These are phyloP conservation scores for Selene dorsalis DNA, from an alignment of 2,797 vertebrate genomes.

Conservation along the genomic window DNA sequence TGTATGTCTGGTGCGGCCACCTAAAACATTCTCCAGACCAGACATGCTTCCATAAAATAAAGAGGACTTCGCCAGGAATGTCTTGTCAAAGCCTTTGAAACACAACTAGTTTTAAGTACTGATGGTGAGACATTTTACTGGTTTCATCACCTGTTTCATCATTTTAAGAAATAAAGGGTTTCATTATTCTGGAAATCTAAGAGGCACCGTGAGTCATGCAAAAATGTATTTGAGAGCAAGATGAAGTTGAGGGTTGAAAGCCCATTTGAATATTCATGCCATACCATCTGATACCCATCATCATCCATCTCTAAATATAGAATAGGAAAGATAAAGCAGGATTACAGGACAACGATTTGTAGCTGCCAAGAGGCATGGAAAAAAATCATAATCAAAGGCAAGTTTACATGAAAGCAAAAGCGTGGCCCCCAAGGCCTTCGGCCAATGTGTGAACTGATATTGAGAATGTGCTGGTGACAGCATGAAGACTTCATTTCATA, in stretches of 20 bases:
- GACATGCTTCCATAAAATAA: not conserved
- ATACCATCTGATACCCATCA: constrained; percentile 17
- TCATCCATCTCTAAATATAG: constrained; percentile 25
- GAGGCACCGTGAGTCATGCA: constrained; percentile 7
- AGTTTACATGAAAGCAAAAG: constrained; percentile 23
- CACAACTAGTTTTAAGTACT: not conserved
- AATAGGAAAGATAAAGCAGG: constrained; percentile 38
- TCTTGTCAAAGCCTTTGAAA: constrained; percentile 12
- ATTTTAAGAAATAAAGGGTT: constrained; percentile 18
- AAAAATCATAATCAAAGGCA: constrained; percentile 37
- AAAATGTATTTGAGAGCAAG: not conserved
- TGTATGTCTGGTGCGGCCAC: constrained; percentile 31
- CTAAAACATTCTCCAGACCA: not conserved
- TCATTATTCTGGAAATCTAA: constrained; percentile 21
- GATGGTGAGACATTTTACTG: not conserved
- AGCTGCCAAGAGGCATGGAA: constrained; percentile 10
- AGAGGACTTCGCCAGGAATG: not conserved
- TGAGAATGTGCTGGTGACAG: constrained; percentile 1
- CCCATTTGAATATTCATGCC: constrained; percentile 30
- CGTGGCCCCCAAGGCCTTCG: constrained; percentile 11
- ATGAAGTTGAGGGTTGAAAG: constrained; percentile 16
- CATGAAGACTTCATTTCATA: constrained; percentile 36
- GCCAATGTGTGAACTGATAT: constrained; percentile 10
- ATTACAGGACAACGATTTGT: constrained; percentile 30
- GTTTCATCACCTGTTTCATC: constrained; percentile 27